Evolutionary conservation across 2,113 vertebrate species (phyloP).

Genomic region (Cynocephalus volans): DNA sequence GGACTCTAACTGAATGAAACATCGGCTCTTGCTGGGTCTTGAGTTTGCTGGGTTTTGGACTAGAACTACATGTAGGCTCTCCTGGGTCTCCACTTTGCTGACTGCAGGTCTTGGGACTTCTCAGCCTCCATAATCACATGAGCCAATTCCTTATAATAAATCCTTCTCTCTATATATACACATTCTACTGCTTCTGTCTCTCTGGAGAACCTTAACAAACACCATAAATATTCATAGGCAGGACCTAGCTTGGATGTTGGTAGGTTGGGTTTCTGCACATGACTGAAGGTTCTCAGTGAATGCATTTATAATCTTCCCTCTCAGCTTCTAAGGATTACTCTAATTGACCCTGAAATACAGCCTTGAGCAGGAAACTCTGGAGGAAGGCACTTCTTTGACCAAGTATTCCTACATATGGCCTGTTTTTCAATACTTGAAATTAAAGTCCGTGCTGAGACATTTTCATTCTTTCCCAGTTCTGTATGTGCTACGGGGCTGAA

Average conservation of each 20-base stretch:
- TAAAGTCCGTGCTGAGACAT: slow-evolving; percentile 24
- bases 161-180: not conserved
- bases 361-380: slow-evolving; percentile 52
- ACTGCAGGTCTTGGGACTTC: not conserved
- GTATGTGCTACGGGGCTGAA: not conserved
- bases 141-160: not conserved
- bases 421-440: slow-evolving; percentile 69
- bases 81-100: not conserved
- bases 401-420: slow-evolving; percentile 62
- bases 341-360: slow-evolving; percentile 43
- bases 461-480: slow-evolving; percentile 20
- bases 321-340: slow-evolving; percentile 52
- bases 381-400: slow-evolving; percentile 47
- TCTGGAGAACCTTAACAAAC: not conserved
- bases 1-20: not conserved
- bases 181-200: slow-evolving; percentile 20
- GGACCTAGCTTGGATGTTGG: slow-evolving; percentile 15
- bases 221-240: slow-evolving; percentile 50
- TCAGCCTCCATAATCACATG: not conserved
- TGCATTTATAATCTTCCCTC: not conserved
- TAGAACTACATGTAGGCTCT: not conserved
- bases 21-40: not conserved
- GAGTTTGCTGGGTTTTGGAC: not conserved
- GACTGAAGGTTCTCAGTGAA: not conserved
- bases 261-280: slow-evolving; percentile 10